Conservation (phyloP, 2,797 vertebrate species). For the Gymnocypris eckloni region DNA sequence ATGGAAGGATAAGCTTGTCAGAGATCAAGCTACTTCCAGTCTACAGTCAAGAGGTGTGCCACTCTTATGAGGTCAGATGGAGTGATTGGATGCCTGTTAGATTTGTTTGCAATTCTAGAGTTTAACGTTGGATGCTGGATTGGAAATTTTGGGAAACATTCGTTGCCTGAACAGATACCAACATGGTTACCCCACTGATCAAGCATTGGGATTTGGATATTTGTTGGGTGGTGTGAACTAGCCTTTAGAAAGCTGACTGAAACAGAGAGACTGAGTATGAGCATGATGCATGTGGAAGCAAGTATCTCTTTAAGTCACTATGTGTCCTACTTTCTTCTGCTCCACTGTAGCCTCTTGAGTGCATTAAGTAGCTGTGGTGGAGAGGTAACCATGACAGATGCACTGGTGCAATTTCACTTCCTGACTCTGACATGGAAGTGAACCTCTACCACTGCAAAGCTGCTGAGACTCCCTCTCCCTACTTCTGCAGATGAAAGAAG, state of each 20-base stretch:
- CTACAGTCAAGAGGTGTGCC: slow-evolving; percentile 19
- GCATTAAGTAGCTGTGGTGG: slow-evolving; percentile 32
- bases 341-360: slow-evolving; percentile 15
- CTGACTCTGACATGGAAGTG: slow-evolving; percentile 7
- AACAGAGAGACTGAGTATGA: background rate
- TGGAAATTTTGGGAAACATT: background rate
- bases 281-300: background rate
- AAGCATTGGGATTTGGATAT: background rate
- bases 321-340: slow-evolving; percentile 34
- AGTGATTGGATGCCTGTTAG: background rate
- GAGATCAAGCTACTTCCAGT: slow-evolving; percentile 45
- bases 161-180: background rate
- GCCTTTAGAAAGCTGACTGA: background rate
- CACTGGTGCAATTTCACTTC: slow-evolving; percentile 13
- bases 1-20: slow-evolving; percentile 46
- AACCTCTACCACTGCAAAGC: background rate
- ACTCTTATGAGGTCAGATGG: slow-evolving; percentile 4
- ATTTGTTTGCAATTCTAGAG: background rate
- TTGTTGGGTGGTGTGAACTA: background rate
- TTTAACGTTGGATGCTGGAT: background rate
- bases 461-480: background rate
- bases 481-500: slow-evolving; percentile 6
- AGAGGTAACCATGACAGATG: slow-evolving; percentile 10
- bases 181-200: background rate
- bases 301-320: slow-evolving; percentile 26